phyloP scores from a whole-genome alignment of 2,888 invertebrate species.

The Protophormia terraenovae region DNA sequence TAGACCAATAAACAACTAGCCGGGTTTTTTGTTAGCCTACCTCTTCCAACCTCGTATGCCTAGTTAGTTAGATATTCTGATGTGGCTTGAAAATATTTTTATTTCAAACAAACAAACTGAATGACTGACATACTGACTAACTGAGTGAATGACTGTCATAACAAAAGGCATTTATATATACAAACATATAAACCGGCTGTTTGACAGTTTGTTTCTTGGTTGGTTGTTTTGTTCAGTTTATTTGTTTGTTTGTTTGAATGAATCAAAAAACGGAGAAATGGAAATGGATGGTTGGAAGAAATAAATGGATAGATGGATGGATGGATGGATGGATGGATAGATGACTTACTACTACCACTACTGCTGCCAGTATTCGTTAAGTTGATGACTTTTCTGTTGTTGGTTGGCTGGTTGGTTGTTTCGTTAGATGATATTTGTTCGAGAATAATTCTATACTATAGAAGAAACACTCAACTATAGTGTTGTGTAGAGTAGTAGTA shows the following conservation, averaged over 20 bases:
- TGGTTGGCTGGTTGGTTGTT: conserved; percentile 6
- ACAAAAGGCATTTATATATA: not conserved
- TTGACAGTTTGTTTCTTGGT: not conserved
- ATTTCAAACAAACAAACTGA: not conserved
- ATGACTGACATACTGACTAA: not conserved
- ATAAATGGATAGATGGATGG: conserved; percentile 14
- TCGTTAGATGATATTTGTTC: conserved; percentile 30
- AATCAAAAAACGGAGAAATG: conserved; percentile 3
- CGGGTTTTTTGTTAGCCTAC: conserved; percentile 4
- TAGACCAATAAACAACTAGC: conserved; percentile 5
- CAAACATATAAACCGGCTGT: not conserved
- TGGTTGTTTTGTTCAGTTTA: not conserved
- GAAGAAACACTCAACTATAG: not conserved
- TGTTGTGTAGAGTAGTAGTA: conserved; percentile 53
- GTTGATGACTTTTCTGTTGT: conserved; percentile 37
- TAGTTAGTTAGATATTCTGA: conserved; percentile 25
- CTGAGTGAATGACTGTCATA: not conserved
- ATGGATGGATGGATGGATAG: conserved; percentile 15
- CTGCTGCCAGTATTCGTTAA: conserved; percentile 24
- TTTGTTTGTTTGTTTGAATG: conserved; percentile 30
- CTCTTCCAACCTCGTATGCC: not conserved
- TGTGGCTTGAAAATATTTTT: conserved; percentile 15
- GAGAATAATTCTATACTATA: conserved; percentile 36
- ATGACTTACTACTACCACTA: conserved; percentile 39
- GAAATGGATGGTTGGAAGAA: conserved; percentile 26